These are phyloP conservation scores for Pedionomus torquatus DNA, from an alignment of 2,113 vertebrate genomes.

Conservation along the genomic window DNA sequence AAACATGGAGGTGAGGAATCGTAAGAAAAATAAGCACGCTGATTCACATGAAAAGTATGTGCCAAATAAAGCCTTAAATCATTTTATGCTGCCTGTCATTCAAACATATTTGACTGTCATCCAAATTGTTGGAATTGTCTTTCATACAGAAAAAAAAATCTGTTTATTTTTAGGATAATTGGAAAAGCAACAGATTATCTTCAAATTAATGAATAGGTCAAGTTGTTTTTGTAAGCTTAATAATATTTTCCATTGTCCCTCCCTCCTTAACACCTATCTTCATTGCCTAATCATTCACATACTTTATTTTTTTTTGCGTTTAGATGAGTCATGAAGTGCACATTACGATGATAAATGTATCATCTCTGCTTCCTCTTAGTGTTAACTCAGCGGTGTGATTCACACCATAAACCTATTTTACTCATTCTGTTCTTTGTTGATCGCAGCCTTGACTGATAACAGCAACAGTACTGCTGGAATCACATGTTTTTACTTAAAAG, in stretches of 20 bases:
- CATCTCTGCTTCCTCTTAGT: slow-evolving; percentile 42
- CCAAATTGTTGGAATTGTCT: slow-evolving; percentile 36
- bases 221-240: slow-evolving; percentile 13
- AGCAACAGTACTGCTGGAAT: neutral
- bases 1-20: slow-evolving; percentile 9
- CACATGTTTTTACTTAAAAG: slow-evolving; percentile 13
- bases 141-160: neutral
- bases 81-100: slow-evolving; percentile 31
- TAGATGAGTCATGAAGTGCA: slow-evolving; percentile 38
- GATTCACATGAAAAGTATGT: slow-evolving; percentile 41
- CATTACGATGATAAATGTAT: slow-evolving; percentile 33
- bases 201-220: slow-evolving; percentile 41
- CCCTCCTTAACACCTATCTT: slow-evolving; percentile 33
- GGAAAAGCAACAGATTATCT: slow-evolving; percentile 21
- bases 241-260: slow-evolving; percentile 36
- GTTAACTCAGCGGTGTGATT: slow-evolving; percentile 27
- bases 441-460: slow-evolving; percentile 11
- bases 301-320: neutral
- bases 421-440: neutral
- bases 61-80: slow-evolving; percentile 54
- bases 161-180: slow-evolving; percentile 54
- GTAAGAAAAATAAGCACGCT: slow-evolving; percentile 22
- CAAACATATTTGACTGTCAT: slow-evolving; percentile 35
- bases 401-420: neutral
- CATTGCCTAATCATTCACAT: slow-evolving; percentile 26